Percentiles rank a stretch among this genome's conserved stretches.
Evolutionary conservation across 2,888 invertebrate species (phyloP).

Genomic region (Dryobota labecula): DNA sequence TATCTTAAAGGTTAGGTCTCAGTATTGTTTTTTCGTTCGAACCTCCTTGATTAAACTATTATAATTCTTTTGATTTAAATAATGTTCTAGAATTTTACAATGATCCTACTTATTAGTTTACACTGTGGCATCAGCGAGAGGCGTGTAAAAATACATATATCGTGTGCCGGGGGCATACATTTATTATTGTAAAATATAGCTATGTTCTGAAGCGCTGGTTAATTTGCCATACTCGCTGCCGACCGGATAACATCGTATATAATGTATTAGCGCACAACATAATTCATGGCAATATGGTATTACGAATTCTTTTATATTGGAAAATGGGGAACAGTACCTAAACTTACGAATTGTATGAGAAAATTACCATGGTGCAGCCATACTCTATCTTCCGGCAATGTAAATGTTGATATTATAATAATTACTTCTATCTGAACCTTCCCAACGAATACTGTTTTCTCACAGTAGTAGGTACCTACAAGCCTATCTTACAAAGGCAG

Average conservation of each 20-base stretch:
- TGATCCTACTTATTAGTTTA: constrained; percentile 22
- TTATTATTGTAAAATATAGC: constrained; percentile 72
- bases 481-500: not conserved
- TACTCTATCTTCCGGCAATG: not conserved
- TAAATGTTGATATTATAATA: not conserved
- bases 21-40: not conserved
- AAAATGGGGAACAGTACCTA: constrained; percentile 1
- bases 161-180: constrained; percentile 62
- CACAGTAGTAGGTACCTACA: not conserved
- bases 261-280: constrained; percentile 56
- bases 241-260: constrained; percentile 55
- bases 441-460: not conserved
- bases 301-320: constrained; percentile 36
- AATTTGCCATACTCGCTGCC: constrained; percentile 56
- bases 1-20: no score
- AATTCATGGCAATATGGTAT: constrained; percentile 60
- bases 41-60: no score
- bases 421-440: not conserved
- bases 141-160: constrained; percentile 68
- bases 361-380: no score
- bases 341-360: not conserved
- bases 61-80: no score
- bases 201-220: constrained; percentile 61
- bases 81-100: not conserved
- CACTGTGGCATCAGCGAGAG: constrained; percentile 46